phyloP scores from a whole-genome alignment of 2,888 invertebrate species.

The Mallateleia sp. region DNA sequence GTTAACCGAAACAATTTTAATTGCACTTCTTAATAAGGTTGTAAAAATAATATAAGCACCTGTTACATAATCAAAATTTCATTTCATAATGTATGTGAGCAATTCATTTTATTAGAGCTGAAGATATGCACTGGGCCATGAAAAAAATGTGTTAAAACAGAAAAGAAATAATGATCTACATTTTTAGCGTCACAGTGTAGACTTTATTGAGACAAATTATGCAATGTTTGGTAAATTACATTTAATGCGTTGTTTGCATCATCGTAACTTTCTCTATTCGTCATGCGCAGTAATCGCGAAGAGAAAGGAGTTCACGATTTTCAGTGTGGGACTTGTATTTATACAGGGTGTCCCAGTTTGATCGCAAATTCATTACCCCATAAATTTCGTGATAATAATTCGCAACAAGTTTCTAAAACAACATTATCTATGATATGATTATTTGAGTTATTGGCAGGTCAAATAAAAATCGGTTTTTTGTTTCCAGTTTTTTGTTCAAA shows the following conservation, averaged over 20 bases:
- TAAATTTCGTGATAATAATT: too few species aligned
- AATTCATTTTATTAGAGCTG: not conserved
- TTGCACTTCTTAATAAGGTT: not conserved
- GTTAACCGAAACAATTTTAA: not conserved
- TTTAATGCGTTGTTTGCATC: slow-evolving; percentile 76
- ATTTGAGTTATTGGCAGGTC: too few species aligned
- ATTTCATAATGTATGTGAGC: slow-evolving; percentile 8
- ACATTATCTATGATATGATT: too few species aligned
- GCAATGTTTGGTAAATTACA: slow-evolving; percentile 70
- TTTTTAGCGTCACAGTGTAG: slow-evolving; percentile 47
- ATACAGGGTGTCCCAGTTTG: slow-evolving; percentile 57
- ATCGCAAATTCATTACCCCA: slow-evolving; percentile 23
- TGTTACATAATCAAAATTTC: slow-evolving; percentile 10
- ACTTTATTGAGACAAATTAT: slow-evolving; percentile 68
- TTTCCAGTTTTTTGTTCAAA: too few species aligned
- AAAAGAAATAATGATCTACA: slow-evolving; percentile 39
- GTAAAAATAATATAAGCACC: not conserved
- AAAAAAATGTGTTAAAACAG: slow-evolving; percentile 38
- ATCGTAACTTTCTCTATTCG: slow-evolving; percentile 77
- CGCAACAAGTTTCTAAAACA: too few species aligned
- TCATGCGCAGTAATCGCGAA: slow-evolving; percentile 71
- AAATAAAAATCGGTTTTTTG: too few species aligned
- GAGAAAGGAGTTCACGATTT: slow-evolving; percentile 74
- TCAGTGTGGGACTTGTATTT: slow-evolving; percentile 15
- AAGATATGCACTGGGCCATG: slow-evolving; percentile 27